Evolutionary conservation across 1,140 invertebrate genomes (phyloP), one percentile per base, ranked within the genome.

Genomic region (Drosophila bocki): DNA sequence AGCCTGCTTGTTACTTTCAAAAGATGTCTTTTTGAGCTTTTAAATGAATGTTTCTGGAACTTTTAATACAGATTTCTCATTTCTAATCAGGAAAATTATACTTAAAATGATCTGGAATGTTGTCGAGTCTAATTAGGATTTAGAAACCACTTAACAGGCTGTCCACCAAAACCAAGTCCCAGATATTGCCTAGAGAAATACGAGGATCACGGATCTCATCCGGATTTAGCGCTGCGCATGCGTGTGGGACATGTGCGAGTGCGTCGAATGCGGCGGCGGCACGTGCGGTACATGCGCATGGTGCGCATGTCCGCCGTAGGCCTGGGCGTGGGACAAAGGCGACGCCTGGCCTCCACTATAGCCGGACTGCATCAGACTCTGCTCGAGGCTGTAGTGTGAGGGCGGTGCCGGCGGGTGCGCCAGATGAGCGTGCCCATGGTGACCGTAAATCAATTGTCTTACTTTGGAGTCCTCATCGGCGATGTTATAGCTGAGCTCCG

Each of bases 401-500:
- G 91, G 79, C 57, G 92, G 78, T 44, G 92, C 85, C 80, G 92
- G 92, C 50, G 92, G 92, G 57, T 93, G 92, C 45, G 86, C 87
- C 51, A 93, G 93, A 93, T 94, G 94, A 92, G 93, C 94, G 93
- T 94, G 94, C 94, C 94, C 94, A 87, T 95, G 94, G 88, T 96
- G 95, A 88, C 96, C 95, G 94, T 97, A 97, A 94, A 97, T 97
- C 95, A 97, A 95, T 96, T 97, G 97, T 94, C 97, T 97, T 97
- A 98, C 97, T 97, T 98, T 98, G 94, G 97, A 96, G 93, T 98
- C 97, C 93, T 98, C 97, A 94, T 98, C 97, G 93, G 96, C 96
- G 93, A 99, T 97, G 94, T 98, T 98, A 95, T 99, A 99, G 67
- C 97, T 98, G 75, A 99, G 95, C 95, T 99, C 98, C 50, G 98